Evolutionary conservation across 2,797 vertebrate genomes (phyloP).

Genomic region (Acestrorhynchus altus): DNA sequence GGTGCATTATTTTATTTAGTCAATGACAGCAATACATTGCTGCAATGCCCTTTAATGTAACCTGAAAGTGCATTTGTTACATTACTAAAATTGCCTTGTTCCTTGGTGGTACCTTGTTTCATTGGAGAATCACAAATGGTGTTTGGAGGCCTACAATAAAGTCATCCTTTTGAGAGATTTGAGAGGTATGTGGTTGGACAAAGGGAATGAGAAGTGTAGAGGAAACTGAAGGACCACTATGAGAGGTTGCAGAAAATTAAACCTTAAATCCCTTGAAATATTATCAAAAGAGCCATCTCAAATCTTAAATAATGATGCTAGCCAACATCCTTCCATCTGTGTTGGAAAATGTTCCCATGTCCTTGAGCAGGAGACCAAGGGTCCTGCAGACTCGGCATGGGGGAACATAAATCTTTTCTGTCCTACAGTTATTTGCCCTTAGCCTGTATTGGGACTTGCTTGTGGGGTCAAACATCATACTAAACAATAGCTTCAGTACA

Average conservation of each 20-base stretch:
- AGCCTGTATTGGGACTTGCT: constrained; percentile 49
- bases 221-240: background rate
- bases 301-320: constrained; percentile 1
- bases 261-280: background rate
- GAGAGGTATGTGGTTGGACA: no score
- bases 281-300: background rate
- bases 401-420: constrained; percentile 57
- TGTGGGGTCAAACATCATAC: constrained; percentile 48
- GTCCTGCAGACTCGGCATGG: constrained; percentile 28
- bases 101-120: background rate
- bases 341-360: constrained; percentile 32
- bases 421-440: constrained; percentile 52
- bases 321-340: constrained; percentile 24
- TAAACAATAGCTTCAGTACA: constrained; percentile 39
- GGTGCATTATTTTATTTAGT: no score
- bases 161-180: background rate
- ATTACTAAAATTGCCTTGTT: background rate
- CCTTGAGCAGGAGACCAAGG: constrained; percentile 50
- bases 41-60: background rate
- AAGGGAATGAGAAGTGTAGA: background rate
- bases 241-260: background rate
- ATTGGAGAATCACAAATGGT: background rate
- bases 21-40: no score
- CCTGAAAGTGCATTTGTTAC: background rate
- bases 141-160: background rate